These are phyloP conservation scores for Helicoverpa armigera DNA, from an alignment of 1,140 invertebrate genomes.

Conservation along the genomic window DNA sequence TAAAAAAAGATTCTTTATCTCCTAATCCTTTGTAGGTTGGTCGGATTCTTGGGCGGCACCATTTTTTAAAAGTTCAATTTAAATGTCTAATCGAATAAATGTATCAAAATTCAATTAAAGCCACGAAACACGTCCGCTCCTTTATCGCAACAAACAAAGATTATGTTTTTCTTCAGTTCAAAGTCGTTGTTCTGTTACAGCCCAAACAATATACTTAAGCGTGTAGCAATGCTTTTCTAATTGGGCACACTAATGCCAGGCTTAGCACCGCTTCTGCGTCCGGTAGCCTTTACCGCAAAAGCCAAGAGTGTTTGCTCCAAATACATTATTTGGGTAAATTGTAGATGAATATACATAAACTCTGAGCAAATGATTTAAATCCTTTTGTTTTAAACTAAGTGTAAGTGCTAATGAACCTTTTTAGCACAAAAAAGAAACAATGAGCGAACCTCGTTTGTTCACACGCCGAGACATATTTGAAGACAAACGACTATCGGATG, in stretches of 20 bases:
- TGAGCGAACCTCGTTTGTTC: conserved; percentile 70
- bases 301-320: no score
- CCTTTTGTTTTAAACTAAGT: conserved; percentile 23
- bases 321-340: no score
- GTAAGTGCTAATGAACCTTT: conserved; percentile 44
- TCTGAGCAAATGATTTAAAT: conserved; percentile 18
- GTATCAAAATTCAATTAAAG: conserved; percentile 18
- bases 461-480: conserved; percentile 56
- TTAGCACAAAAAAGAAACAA: conserved; percentile 51
- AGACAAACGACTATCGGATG: conserved; percentile 64
- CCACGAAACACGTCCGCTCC: neutral
- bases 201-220: no score
- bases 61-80: conserved; percentile 39
- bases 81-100: conserved; percentile 32
- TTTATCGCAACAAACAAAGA: neutral
- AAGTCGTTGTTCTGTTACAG: no score
- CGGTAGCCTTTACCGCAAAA: no score
- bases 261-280: no score
- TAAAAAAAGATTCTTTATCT: conserved; percentile 40
- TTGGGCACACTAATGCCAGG: no score
- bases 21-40: conserved; percentile 20
- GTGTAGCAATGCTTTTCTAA: no score
- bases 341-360: neutral
- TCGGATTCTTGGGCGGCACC: neutral
- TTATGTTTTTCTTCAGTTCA: neutral